Conservation (phyloP, 1,140 invertebrate species). For the Colletes latitarsis region DNA sequence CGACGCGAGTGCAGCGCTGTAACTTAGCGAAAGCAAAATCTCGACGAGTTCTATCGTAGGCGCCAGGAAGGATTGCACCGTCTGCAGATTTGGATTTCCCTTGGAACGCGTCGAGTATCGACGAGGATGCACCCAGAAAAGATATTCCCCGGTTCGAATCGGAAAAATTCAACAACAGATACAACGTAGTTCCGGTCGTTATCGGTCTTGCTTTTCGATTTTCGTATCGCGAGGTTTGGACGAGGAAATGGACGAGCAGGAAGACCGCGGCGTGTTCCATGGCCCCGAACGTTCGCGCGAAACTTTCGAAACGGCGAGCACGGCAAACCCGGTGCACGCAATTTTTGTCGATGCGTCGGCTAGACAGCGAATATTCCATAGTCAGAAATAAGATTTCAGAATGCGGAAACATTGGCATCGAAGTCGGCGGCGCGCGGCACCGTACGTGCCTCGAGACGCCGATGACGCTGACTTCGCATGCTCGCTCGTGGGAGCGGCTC, state of each 20-base stretch:
- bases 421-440: slow-evolving; percentile 9
- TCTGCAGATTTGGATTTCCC: too few relatives aligned
- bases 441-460: slow-evolving; percentile 59
- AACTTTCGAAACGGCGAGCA: neutral
- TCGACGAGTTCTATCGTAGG: too few relatives aligned
- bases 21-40: neutral
- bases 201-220: too few relatives aligned
- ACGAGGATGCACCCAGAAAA: too few relatives aligned
- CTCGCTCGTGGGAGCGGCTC: slow-evolving; percentile 57
- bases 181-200: too few relatives aligned
- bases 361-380: slow-evolving; percentile 50
- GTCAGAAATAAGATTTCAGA: slow-evolving; percentile 65
- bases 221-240: neutral
- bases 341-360: slow-evolving; percentile 39
- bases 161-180: too few relatives aligned
- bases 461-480: slow-evolving; percentile 43
- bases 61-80: too few relatives aligned
- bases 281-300: too few relatives aligned
- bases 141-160: too few relatives aligned
- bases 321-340: neutral
- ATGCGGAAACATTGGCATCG: slow-evolving; percentile 69
- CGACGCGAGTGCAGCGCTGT: neutral
- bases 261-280: too few relatives aligned
- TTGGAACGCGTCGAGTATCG: too few relatives aligned
- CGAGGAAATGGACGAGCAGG: too few relatives aligned